Base-by-base conservation (phyloP, 2,888 invertebrate genomes). In the Dolomedes plantarius region DNA sequence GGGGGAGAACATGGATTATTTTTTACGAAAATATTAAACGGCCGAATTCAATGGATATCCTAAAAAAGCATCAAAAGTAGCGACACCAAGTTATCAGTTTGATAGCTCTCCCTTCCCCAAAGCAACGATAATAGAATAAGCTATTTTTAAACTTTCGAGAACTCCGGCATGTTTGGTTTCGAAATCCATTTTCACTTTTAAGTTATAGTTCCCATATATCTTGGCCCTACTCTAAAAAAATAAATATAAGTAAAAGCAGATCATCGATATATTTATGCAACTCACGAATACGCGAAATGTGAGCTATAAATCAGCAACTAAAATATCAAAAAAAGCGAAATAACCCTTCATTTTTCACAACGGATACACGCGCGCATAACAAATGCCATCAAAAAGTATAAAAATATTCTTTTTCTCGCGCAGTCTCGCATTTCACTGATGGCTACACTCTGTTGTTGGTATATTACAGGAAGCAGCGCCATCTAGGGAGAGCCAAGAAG, bases 391-490 rank as follows among this genome's bases (percentile, higher is more conserved):
- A 77, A 72, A 73, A 83, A 85, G 77, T 73, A 85, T 56, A 62
- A 85, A 85, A 85, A 85, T 69, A 73, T 36, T 73, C 23, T 73
- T 72, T 77, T 83, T 77, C 71, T 46, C 76, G 36, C 46, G 73
- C 41, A 77, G 83, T 85, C 85, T 85, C 83, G 77, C 83, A 85
- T 85, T 85, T 85, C 83, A 85, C 83, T 85, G 75, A 77, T 31
- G 74, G 82, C 76, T 83, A 83, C 82, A 85, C 77, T 67, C 65
- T 5, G 39, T 69, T 41, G 41, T 28, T 41, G 28, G 69, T 16
- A 69, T 85, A 78, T 77, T 77, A 78, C n/a, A 41, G 71, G 75
- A 64, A 50, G 39, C 67, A 85, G 77, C 83, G 83, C 83, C 83
- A 85, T 77, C 83, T 85, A 29, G 50, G 46, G 72, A 50, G 27